A percentile compares a stretch with the other conserved stretches of the same genome.
Conservation (phyloP, 2,113 vertebrate species). For the Alosa alosa region DNA sequence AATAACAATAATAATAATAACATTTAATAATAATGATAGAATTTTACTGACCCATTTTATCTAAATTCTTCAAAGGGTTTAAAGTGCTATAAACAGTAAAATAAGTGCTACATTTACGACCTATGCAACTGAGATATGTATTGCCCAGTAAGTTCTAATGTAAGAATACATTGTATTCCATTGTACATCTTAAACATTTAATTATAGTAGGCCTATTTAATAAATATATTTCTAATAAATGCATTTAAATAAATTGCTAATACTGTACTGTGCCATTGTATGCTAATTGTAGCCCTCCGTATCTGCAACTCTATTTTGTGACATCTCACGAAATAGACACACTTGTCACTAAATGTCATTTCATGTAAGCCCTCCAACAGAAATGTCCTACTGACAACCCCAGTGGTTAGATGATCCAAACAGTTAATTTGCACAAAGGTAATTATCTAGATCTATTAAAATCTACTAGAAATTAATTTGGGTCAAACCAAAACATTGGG, state of each 20-base stretch:
- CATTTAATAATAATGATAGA: not conserved
- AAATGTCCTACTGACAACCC: not conserved
- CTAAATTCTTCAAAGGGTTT: not conserved
- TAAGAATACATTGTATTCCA: too few relatives aligned
- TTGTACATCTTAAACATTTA: not conserved
- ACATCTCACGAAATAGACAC: not conserved
- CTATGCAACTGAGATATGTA: not conserved
- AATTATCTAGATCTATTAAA: conserved; percentile 12
- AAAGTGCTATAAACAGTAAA: not conserved
- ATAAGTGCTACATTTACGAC: not conserved
- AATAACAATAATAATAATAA: not conserved
- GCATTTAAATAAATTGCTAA: not conserved
- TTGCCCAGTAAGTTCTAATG: not conserved
- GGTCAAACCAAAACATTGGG: not conserved
- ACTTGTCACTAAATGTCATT: not conserved
- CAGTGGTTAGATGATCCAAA: not conserved
- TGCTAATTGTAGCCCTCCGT: not conserved
- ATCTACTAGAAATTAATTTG: conserved; percentile 8
- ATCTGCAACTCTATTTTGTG: not conserved
- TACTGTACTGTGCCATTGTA: not conserved
- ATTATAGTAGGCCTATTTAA: not conserved
- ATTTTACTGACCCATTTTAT: not conserved
- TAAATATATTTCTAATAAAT: not conserved
- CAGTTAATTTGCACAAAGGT: conserved; percentile 5
- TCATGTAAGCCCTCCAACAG: not conserved